Conservation (phyloP, 2,888 invertebrate genomes). For the Hemicrepidius hirtus region DNA sequence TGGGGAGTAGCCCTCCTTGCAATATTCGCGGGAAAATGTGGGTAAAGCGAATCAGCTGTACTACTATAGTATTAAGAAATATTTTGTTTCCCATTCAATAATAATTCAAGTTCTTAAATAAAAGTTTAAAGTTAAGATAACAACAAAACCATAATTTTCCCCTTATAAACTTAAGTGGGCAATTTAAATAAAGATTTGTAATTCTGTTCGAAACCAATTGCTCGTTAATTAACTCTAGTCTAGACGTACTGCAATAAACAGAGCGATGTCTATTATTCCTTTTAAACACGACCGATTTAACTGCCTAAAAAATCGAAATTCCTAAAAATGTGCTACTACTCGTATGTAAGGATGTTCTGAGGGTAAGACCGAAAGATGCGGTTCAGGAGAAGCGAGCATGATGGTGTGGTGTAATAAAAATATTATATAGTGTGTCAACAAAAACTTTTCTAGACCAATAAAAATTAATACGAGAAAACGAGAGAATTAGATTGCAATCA, state of each 20-base stretch:
- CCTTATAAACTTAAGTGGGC: slow-evolving; percentile 2
- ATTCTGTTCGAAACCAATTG: slow-evolving; percentile 10
- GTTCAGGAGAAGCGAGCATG: neutral
- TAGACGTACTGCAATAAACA: slow-evolving; percentile 11
- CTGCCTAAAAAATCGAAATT: too few species aligned
- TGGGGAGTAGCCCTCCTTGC: too few species aligned
- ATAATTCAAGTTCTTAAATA: neutral
- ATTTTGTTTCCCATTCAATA: too few species aligned
- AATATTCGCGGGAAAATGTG: too few species aligned
- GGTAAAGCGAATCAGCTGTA: too few species aligned
- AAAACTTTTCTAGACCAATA: slow-evolving; percentile 61
- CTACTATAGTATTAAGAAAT: too few species aligned
- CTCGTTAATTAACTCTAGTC: slow-evolving; percentile 6
- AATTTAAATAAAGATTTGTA: slow-evolving; percentile 13
- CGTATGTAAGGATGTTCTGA: too few species aligned
- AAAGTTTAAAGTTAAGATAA: neutral
- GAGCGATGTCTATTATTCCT: neutral
- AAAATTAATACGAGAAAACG: slow-evolving; percentile 69
- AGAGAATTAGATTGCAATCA: slow-evolving; percentile 67
- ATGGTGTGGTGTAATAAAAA: slow-evolving; percentile 7
- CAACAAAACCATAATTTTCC: neutral
- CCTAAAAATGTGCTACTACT: too few species aligned
- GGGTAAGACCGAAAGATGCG: neutral
- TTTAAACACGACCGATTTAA: neutral
- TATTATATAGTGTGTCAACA: slow-evolving; percentile 44